Percentiles rank a stretch among this genome's conserved stretches.
phyloP scores from a whole-genome alignment of 2,797 vertebrate genomes.

The Microcaecilia unicolor region DNA sequence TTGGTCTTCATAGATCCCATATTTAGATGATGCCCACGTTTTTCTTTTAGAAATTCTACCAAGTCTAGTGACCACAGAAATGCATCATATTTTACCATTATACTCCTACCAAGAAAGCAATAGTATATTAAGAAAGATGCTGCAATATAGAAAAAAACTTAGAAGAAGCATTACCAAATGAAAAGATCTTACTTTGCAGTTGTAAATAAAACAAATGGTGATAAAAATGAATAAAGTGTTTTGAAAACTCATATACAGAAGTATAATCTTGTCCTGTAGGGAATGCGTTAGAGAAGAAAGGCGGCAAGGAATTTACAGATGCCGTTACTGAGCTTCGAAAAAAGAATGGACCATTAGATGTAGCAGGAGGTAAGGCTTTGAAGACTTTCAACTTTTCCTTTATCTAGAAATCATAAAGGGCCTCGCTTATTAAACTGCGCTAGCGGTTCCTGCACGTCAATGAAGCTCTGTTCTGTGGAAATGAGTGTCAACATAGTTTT shows the following conservation, averaged over 20 bases:
- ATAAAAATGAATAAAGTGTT: slow-evolving; percentile 29
- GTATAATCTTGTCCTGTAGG: slow-evolving; percentile 62
- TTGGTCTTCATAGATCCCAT: too few relatives aligned
- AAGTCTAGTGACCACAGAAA: too few relatives aligned
- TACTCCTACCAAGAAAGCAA: too few relatives aligned
- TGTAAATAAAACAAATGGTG: slow-evolving; percentile 28
- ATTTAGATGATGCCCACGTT: too few relatives aligned
- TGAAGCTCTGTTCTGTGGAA: rapidly evolving
- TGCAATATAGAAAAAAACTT: too few relatives aligned
- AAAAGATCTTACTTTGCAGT: slow-evolving; percentile 63
- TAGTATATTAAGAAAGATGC: too few relatives aligned
- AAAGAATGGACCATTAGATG: slow-evolving; percentile 89
- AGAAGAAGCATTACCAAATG: too few relatives aligned
- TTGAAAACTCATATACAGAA: background rate
- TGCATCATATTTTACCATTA: too few relatives aligned
- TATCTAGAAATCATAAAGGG: rapidly evolving
- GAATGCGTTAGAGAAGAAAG: slow-evolving; percentile 88
- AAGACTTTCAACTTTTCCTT: background rate
- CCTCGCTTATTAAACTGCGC: too few relatives aligned
- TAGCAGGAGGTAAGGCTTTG: slow-evolving; percentile 78
- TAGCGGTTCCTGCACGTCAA: too few relatives aligned
- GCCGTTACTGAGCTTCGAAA: slow-evolving; percentile 85
- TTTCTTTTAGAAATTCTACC: too few relatives aligned
- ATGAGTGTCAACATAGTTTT: background rate
- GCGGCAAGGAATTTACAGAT: slow-evolving; percentile 88